These are phyloP conservation scores for Sebastes fasciatus DNA, from an alignment of 2,113 vertebrate genomes.

Conservation along the genomic window DNA sequence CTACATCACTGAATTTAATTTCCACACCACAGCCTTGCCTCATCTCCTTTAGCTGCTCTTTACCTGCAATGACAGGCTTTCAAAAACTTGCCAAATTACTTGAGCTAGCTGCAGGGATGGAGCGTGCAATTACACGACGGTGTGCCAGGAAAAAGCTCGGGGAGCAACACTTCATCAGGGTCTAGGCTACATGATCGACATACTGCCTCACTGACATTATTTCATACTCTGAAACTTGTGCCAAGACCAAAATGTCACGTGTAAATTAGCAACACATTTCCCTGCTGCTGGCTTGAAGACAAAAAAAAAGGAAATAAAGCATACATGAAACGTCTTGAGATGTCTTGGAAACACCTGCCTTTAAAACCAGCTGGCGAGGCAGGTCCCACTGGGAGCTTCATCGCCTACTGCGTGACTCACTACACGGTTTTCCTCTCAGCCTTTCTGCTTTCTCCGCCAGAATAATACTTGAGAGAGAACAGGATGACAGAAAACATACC, in stretches of 20 bases:
- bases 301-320: slow-evolving; percentile 16
- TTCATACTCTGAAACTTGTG: slow-evolving; percentile 1
- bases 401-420: slow-evolving; percentile 56
- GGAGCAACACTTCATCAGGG: slow-evolving; percentile 2
- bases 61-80: slow-evolving; percentile 27
- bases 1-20: background rate
- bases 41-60: slow-evolving; percentile 16
- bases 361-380: slow-evolving; percentile 36
- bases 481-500: slow-evolving; percentile 40
- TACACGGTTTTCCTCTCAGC: slow-evolving; percentile 66
- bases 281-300: slow-evolving; percentile 12
- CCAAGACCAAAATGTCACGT: slow-evolving; percentile 1
- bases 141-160: slow-evolving; percentile 18
- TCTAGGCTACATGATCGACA: slow-evolving; percentile 25
- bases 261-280: slow-evolving; percentile 30
- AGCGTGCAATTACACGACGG: background rate
- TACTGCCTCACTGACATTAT: slow-evolving; percentile 34
- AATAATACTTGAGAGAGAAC: slow-evolving; percentile 39
- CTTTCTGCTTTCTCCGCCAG: slow-evolving; percentile 23
- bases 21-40: background rate
- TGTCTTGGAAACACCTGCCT: slow-evolving; percentile 49
- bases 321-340: slow-evolving; percentile 13
- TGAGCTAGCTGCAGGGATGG: background rate
- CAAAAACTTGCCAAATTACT: slow-evolving; percentile 12
- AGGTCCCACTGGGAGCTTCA: slow-evolving; percentile 44